These are phyloP conservation scores for Gavia stellata DNA, from an alignment of 2,113 vertebrate species.

Conservation along the genomic window DNA sequence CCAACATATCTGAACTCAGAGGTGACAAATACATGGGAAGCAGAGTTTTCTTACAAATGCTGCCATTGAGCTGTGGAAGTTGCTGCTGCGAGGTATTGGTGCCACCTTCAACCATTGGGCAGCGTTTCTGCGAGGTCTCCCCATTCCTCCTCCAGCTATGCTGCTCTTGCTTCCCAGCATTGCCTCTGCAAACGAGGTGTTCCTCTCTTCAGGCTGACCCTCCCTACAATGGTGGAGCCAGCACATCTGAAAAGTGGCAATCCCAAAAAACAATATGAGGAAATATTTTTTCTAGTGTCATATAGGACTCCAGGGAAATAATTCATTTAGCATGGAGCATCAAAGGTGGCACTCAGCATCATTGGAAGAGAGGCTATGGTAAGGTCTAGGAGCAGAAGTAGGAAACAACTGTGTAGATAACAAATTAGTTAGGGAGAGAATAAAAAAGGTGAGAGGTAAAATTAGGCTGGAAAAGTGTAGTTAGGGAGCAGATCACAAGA, in stretches of 20 bases:
- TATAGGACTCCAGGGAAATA: background rate
- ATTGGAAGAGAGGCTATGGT: fast-evolving
- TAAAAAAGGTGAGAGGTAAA: background rate
- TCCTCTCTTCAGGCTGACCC: background rate
- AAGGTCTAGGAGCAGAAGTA: background rate
- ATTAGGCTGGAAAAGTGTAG: background rate
- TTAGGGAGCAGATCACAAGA: background rate
- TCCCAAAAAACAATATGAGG: background rate
- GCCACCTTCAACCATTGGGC: background rate
- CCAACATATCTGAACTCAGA: background rate
- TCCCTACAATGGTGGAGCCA: background rate
- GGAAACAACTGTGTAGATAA: background rate
- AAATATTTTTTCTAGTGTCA: background rate
- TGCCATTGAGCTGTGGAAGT: background rate
- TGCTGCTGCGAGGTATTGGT: background rate
- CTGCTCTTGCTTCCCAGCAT: background rate
- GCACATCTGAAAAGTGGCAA: background rate
- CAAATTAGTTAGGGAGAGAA: background rate
- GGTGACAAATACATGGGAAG: background rate
- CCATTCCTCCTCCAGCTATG: background rate
- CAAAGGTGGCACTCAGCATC: background rate
- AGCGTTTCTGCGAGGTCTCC: background rate
- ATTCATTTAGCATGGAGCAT: background rate
- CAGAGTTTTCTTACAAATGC: background rate
- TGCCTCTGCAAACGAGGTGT: background rate